A percentile compares a stretch with the other conserved stretches of the same genome.
phyloP scores from a whole-genome alignment of 2,113 vertebrate species.

The Glaucomys volans region DNA sequence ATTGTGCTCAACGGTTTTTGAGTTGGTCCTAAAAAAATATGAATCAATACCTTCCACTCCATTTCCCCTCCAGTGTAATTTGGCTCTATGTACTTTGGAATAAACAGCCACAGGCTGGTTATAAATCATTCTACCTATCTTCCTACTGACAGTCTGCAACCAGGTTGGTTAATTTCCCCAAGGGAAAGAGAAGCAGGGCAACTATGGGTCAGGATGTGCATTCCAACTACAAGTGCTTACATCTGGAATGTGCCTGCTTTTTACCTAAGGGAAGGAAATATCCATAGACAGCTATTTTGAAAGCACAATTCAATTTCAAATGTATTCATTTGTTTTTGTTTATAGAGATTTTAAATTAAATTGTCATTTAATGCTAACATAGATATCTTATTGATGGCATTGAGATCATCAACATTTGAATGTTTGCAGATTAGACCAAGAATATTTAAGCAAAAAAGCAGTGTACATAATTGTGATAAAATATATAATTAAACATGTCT shows the following conservation, averaged over 20 bases:
- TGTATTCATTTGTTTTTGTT: conserved; percentile 58
- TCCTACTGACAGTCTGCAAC: conserved; percentile 65
- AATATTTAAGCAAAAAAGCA: conserved; percentile 43
- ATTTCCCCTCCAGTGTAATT: conserved; percentile 57
- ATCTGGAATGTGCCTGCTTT: conserved; percentile 66
- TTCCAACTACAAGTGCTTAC: conserved; percentile 69
- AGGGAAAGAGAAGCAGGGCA: conserved; percentile 73
- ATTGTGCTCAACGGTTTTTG: conserved; percentile 58
- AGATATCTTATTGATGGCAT: conserved; percentile 57
- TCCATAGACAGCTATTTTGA: conserved; percentile 72
- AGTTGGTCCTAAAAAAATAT: conserved; percentile 58
- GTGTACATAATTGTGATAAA: background rate
- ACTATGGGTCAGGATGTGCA: conserved; percentile 53
- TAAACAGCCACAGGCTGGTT: conserved; percentile 71
- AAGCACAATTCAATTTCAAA: conserved; percentile 70
- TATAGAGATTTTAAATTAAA: conserved; percentile 75
- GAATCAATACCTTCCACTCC: conserved; percentile 65
- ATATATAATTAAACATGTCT: conserved; percentile 4
- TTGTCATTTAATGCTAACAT: conserved; percentile 59
- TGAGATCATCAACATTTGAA: conserved; percentile 41
- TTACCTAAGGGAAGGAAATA: conserved; percentile 56
- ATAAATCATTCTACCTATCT: conserved; percentile 81
- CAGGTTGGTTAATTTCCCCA: conserved; percentile 76
- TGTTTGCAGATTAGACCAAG: conserved; percentile 58
- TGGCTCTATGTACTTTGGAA: conserved; percentile 63